Conservation (phyloP, 2,888 invertebrate genomes). For the Apodemia zela region DNA sequence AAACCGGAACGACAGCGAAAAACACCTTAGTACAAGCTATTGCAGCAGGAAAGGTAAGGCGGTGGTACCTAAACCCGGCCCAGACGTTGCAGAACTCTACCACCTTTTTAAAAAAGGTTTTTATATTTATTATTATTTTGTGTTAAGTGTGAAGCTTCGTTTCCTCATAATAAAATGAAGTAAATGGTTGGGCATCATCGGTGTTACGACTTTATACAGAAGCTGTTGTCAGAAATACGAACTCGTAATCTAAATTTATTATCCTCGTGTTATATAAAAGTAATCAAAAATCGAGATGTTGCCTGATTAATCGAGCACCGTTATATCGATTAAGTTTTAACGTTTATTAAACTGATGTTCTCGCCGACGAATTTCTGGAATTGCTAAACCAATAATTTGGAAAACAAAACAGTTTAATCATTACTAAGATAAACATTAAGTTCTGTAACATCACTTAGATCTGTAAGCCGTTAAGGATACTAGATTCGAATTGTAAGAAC, state of each 20-base stretch:
- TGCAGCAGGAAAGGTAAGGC: no score
- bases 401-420: conserved; percentile 2
- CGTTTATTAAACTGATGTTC: background rate
- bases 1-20: no score
- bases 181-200: background rate
- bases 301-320: background rate
- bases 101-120: no score
- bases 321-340: background rate
- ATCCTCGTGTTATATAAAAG: background rate
- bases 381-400: background rate
- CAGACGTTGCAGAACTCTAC: no score
- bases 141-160: background rate
- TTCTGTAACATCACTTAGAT: background rate
- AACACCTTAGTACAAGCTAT: no score
- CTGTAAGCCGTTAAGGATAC: background rate
- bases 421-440: background rate
- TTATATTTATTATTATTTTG: no score
- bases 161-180: background rate
- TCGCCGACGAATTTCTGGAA: background rate
- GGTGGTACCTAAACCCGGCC: no score
- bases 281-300: background rate
- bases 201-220: background rate
- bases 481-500: background rate
- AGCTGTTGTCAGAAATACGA: background rate
- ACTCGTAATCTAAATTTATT: background rate